Evolutionary conservation across 64 coral and sea anemone species (phyloP).

Genomic region (Hydrozoanthus tunicans): DNA sequence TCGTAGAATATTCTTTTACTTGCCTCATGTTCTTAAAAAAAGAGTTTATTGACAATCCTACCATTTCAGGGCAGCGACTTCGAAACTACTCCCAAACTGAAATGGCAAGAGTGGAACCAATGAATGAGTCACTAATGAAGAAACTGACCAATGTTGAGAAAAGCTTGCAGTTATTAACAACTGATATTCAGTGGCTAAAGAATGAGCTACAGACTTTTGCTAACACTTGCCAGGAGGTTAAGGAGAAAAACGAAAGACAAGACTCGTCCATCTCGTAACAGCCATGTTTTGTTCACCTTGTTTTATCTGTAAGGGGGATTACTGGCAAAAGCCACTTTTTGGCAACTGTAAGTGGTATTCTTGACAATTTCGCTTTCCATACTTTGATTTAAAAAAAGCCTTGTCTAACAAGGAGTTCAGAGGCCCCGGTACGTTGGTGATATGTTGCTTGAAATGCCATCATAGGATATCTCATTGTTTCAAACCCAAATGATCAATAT

Average conservation of each 20-base stretch:
- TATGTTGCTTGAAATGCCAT: too few species aligned
- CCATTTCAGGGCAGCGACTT: constrained; percentile 28
- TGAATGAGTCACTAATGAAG: constrained; percentile 7
- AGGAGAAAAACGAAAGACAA: not conserved
- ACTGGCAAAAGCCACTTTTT: too few species aligned
- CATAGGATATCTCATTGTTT: too few species aligned
- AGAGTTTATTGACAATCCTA: not conserved
- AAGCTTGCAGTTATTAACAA: not conserved
- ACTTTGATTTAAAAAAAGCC: too few species aligned
- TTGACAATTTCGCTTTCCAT: too few species aligned
- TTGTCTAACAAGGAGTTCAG: too few species aligned
- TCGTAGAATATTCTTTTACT: not conserved
- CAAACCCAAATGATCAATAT: too few species aligned
- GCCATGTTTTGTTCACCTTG: not conserved
- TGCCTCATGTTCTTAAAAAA: not conserved
- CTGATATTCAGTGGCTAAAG: constrained; percentile 27
- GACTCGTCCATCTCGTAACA: not conserved
- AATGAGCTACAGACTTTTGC: not conserved
- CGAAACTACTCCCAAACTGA: constrained; percentile 22
- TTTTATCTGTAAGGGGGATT: too few species aligned
- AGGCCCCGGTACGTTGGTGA: too few species aligned
- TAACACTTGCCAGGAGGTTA: not conserved
- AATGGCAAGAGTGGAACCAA: not conserved
- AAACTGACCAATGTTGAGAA: not conserved
- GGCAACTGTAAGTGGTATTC: too few species aligned